Base-by-base conservation (phyloP, 92 coral and sea anemone species). In the Scolanthus callimorphus region DNA sequence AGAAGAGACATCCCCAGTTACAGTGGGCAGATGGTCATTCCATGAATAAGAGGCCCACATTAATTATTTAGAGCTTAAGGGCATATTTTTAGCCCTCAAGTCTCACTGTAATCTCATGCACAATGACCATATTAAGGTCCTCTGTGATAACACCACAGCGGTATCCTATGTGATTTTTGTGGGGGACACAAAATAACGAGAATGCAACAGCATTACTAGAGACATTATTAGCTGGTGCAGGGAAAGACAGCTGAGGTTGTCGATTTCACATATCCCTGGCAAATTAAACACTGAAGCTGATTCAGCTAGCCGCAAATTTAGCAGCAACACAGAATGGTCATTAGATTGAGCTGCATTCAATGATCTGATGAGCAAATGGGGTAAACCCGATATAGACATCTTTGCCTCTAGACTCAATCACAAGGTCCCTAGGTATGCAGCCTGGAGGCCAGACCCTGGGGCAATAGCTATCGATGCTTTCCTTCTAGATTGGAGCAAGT, bases 401-500 rank as follows among this genome's bases (percentile, higher is more conserved):
- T 82, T 82, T 77, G 89, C 84, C 4, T 82, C 89, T 20, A 55
- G 78, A 63, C 62, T 76, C 11, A 82, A 77, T 27, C 47, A 70
- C 46, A 82, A 82, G 31, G 62, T 68, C 20, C 25, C 74, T 21
- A 29, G 29, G 25, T 82, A 69, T 67, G 59, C 57, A 25, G 71
- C 78, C 59, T 78, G 78, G 78, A 69, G 59, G 39, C 84, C 84
- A 49, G 89, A 76, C 59, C 76, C 77, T 20, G 71, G 70, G 48
- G 83, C 88, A 41, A 50, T 37, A 51, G 74, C 78, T 50, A 60
- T 56, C 63, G 84, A 82, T 70, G 89, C 80, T 8, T 63, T 77
- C 34, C 56, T 77, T 26, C 27, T 82, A 24, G 74, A 77, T 51
- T 82, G 84, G 84, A 51, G 65, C 17, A 54, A 59, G 26, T 70